A percentile compares a stretch with the other conserved stretches of the same genome.
Conservation (phyloP, 2,797 vertebrate species). For the Dendrocincla fuliginosa region DNA sequence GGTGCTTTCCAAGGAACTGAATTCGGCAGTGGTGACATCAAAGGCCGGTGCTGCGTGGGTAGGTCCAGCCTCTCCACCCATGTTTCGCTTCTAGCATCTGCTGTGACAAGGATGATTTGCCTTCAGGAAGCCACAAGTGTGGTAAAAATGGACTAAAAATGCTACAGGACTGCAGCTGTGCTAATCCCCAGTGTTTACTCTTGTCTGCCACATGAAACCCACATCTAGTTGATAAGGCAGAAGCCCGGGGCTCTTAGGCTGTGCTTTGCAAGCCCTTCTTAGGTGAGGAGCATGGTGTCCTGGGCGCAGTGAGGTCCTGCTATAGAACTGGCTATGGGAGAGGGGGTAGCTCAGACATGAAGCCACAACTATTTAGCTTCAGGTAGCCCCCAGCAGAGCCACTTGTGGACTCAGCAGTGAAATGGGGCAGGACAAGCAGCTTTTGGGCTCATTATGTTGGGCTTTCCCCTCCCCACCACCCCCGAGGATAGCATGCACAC, state of each 20-base stretch:
- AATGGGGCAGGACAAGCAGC: background rate
- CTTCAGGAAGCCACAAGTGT: background rate
- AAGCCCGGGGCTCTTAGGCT: background rate
- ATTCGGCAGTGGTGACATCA: background rate
- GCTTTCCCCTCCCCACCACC: background rate
- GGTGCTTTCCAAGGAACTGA: background rate
- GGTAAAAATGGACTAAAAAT: background rate
- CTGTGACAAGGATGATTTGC: background rate
- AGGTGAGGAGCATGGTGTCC: background rate
- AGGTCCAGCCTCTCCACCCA: background rate
- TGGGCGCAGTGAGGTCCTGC: background rate
- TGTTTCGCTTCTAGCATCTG: background rate
- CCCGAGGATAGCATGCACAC: background rate
- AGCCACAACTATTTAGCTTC: background rate
- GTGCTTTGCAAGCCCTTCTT: background rate
- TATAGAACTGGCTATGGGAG: background rate
- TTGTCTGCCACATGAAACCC: background rate
- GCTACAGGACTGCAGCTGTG: background rate
- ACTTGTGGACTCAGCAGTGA: background rate
- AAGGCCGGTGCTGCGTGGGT: rapidly evolving
- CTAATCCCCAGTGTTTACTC: background rate
- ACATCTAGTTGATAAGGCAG: background rate
- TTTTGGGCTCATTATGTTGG: background rate
- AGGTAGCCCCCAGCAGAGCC: background rate
- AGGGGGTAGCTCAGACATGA: background rate